These are phyloP conservation scores for Alcedo quadribrachys DNA, from an alignment of 2,797 vertebrate species.

Conservation along the genomic window DNA sequence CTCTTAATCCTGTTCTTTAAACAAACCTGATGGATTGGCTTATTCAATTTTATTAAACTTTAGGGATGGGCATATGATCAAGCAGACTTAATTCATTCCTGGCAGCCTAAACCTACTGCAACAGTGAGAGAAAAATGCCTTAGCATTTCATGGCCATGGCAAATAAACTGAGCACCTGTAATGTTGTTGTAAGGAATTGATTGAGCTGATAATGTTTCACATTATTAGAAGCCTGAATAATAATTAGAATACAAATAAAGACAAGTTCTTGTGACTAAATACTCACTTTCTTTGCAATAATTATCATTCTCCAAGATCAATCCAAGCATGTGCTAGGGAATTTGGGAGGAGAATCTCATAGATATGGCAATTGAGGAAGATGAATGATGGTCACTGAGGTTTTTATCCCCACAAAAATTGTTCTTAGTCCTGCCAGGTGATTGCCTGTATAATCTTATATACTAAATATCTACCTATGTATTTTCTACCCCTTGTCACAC, in stretches of 20 bases:
- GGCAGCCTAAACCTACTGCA: not conserved
- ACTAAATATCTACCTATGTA: not conserved
- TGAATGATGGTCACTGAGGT: not conserved
- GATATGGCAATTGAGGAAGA: not conserved
- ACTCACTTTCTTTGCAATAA: not conserved
- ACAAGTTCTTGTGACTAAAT: not conserved
- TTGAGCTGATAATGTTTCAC: not conserved
- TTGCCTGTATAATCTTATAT: not conserved
- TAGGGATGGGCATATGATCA: not conserved
- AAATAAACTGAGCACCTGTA: not conserved
- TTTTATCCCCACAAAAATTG: rapidly evolving
- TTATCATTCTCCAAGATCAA: not conserved
- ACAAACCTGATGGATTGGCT: not conserved
- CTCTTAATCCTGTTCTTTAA: not conserved
- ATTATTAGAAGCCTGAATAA: not conserved
- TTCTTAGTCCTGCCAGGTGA: not conserved
- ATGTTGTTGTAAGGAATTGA: not conserved
- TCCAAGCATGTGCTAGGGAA: not conserved
- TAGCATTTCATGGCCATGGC: not conserved
- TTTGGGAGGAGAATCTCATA: not conserved
- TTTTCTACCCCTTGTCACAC: not conserved
- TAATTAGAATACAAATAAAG: not conserved
- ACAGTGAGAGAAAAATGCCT: not conserved
- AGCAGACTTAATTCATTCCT: not conserved
- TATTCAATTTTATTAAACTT: not conserved